Base-by-base conservation (phyloP, 92 coral and sea anemone species). In the Isaurus tuberculatus region DNA sequence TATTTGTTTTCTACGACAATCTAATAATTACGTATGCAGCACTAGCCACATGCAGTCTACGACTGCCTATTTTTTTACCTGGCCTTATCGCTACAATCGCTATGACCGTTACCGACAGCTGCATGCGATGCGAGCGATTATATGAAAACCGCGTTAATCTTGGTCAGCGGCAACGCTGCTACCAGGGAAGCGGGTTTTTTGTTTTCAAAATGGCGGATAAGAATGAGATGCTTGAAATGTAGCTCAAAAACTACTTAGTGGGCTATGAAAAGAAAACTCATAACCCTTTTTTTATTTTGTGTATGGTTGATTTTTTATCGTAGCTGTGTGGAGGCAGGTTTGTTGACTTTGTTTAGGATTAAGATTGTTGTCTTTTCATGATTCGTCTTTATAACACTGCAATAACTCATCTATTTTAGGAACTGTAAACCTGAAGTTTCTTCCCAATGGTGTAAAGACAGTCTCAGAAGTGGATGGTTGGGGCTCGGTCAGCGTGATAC, bases 141-240 rank as follows among this genome's bases (percentile, higher is more conserved):
- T n/a, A n/a, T n/a, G n/a, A n/a, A n/a, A n/a, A n/a, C n/a, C n/a
- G n/a, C n/a, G n/a, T n/a, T n/a, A 0, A 69, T 0, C 34, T 25
- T 77, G 82, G 70, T 77, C 82, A 77, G 82, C 70, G 82, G 82
- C 22, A 36, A 34, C 23, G 13, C 23, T 51, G 13, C 23, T 51
- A 28, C 40, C 29, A 20, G 29, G 64, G 17, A 74, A 51, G 65
- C 75, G 75, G 75, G 75, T 37, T 70, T 29, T 48, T 55, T 57
- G 81, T 75, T 75, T 75, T 55, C 81, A 75, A 75, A 75, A 75
- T 77, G 82, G 82, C 82, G 82, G 78, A 71, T 27, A 17, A n/a
- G 15, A 71, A 10, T 34, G 10, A 71, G 33, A 40, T 43, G 40
- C 22, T 25, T 20, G 8, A 3, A 32, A 20, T 40, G 51, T 5